Evolutionary conservation across 1,140 invertebrate genomes (phyloP).

Genomic region (Amphibalanus amphitrite): DNA sequence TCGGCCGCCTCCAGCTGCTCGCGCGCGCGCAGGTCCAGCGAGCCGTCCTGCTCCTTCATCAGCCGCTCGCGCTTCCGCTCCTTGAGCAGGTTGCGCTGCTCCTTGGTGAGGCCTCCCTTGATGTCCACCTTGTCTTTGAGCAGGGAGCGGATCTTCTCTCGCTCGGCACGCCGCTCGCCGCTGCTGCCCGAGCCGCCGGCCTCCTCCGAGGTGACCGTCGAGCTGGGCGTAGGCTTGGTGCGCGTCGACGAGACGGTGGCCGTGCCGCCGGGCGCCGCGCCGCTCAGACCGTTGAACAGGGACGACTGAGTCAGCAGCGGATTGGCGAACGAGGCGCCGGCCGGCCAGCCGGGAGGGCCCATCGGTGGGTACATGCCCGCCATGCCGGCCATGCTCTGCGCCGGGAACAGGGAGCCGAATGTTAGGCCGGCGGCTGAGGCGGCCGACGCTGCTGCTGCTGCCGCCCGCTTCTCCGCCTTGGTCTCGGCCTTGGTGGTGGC

Average conservation of each 20-base stretch:
- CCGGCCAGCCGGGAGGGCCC: background rate
- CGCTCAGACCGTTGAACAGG: background rate
- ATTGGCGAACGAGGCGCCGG: background rate
- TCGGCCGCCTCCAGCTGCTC: conserved; percentile 3
- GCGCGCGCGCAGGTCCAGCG: background rate
- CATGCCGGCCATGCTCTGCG: conserved; percentile 10
- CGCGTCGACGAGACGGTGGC: conserved; percentile 2
- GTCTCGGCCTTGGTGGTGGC: conserved; percentile 11
- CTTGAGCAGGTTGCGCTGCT: conserved; percentile 17
- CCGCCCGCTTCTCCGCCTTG: conserved; percentile 14
- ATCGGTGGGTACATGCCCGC: conserved; percentile 16
- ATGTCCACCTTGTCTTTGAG: conserved; percentile 15
- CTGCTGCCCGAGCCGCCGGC: background rate
- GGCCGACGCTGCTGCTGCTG: conserved; percentile 10
- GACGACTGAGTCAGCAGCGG: background rate
- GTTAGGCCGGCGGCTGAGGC: conserved; percentile 5
- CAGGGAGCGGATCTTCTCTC: conserved; percentile 3
- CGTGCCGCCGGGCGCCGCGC: background rate
- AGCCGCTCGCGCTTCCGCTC: conserved; percentile 18
- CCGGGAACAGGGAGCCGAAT: background rate
- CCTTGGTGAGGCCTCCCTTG: conserved; percentile 17
- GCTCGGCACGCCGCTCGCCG: background rate
- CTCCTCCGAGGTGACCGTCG: background rate
- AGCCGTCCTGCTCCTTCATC: conserved; percentile 3
- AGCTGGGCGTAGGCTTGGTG: conserved; percentile 1